Evolutionary conservation across 2,888 invertebrate genomes (phyloP).

Genomic region (Melanotus villosus): DNA sequence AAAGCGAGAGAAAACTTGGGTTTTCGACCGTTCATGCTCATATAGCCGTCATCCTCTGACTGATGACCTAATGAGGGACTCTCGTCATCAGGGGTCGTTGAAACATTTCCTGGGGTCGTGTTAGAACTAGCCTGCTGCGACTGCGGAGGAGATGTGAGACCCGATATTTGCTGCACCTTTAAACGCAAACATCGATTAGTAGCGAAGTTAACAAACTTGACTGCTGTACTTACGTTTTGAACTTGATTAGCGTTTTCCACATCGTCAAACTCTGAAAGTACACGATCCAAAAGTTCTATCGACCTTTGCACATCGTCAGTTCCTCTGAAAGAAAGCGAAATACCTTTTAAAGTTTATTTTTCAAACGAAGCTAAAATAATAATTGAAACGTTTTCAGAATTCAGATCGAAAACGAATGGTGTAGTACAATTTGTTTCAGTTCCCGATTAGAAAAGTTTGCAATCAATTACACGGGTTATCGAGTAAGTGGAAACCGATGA

Average conservation of each 20-base stretch:
- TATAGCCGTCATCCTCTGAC: slow-evolving; percentile 92
- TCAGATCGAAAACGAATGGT: background rate
- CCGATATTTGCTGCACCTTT: slow-evolving; percentile 68
- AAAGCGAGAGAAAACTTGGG: slow-evolving; percentile 82
- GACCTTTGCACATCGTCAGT: slow-evolving; percentile 92
- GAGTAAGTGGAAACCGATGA: background rate
- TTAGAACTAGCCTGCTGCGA: slow-evolving; percentile 65
- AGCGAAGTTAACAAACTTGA: background rate
- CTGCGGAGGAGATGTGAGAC: slow-evolving; percentile 63
- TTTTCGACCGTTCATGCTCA: slow-evolving; percentile 92
- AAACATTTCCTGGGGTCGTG: slow-evolving; percentile 70
- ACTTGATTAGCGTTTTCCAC: slow-evolving; percentile 74
- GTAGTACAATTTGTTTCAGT: background rate
- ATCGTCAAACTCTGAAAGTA: slow-evolving; percentile 93
- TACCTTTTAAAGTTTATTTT: too few species aligned
- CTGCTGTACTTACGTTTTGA: slow-evolving; percentile 57
- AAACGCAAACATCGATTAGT: slow-evolving; percentile 58
- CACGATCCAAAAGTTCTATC: slow-evolving; percentile 89
- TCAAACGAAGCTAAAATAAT: background rate
- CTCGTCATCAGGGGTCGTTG: slow-evolving; percentile 74
- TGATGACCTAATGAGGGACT: slow-evolving; percentile 87
- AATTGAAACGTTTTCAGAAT: background rate
- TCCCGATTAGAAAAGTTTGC: slow-evolving; percentile 8
- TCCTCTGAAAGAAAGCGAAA: slow-evolving; percentile 79
- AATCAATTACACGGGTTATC: background rate